Evolutionary conservation across 1,140 invertebrate species (phyloP).

Genomic region (Microplitis mediator): DNA sequence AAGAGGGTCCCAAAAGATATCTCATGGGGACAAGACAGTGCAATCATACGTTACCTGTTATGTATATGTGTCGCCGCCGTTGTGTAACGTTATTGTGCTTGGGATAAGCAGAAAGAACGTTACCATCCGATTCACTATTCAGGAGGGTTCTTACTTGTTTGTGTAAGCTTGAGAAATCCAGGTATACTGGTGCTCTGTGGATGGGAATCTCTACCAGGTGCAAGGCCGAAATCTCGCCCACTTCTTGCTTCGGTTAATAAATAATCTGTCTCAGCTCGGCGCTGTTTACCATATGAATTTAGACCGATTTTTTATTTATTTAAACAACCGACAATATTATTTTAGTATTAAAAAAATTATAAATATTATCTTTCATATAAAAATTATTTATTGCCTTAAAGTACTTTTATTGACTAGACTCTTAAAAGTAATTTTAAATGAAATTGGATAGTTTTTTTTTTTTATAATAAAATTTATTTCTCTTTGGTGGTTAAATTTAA

Average conservation of each 20-base stretch:
- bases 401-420: too few species aligned
- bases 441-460: too few species aligned
- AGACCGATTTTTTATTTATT: background rate
- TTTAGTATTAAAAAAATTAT: too few species aligned
- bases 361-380: too few species aligned
- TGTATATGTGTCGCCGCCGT: background rate
- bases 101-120: background rate
- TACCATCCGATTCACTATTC: background rate
- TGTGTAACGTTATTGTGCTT: background rate
- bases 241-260: background rate
- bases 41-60: conserved; percentile 19
- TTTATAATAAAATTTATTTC: too few species aligned
- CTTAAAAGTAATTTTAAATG: too few species aligned
- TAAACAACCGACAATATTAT: background rate
- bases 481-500: too few species aligned
- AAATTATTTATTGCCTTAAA: too few species aligned
- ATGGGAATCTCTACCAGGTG: conserved; percentile 50
- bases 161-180: background rate
- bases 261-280: background rate
- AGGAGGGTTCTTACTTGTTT: background rate
- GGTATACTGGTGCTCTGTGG: background rate
- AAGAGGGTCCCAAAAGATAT: background rate
- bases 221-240: background rate
- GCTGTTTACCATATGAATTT: background rate
- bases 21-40: conserved; percentile 19